Evolutionary conservation across 2,113 vertebrate genomes (phyloP), one percentile per base, ranked within the genome.

Genomic region (Eptesicus fuscus): DNA sequence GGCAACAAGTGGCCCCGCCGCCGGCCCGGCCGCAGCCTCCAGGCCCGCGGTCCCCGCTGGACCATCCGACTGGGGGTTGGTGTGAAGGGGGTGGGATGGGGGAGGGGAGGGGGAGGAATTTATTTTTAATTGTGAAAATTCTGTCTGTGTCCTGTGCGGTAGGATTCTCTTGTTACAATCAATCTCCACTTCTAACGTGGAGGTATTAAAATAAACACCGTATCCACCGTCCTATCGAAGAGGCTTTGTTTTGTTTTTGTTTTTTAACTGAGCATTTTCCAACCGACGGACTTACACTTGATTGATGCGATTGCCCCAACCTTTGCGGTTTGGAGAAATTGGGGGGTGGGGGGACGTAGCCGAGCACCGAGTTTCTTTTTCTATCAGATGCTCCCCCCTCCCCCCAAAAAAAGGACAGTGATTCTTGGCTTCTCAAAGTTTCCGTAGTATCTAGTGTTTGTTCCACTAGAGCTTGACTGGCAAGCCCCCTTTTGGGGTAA

Each of bases 301-400:
- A 73, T 20, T 40, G 44, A 32, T 69, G 65, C 10, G 44, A 51
- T 47, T 56, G 61, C 32, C 7, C 30, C 42, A 35, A 7, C 23
- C 49, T 90, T 35, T 70, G 69, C 30, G 74, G 61, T 96, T 91
- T 83, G 92, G 56, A 80, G 89, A 79, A 42, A 51, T 51, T 25
- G 67, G 13, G 56, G 16, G 69, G 53, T 22, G 44, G 32, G 32
- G 23, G 14, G 1, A 17, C 32, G 0, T 61, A 53, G 56, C 4
- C 18, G n/a, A 4, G 22, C 18, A 1, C n/a, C 35, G 35, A n/a
- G 2, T 53, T 93, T 74, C 30, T 74, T 71, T 63, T 51, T 28
- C 30, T 23, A 18, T 11, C 9, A 22, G 28, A 28, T 6, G 37
- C 17, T 44, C n/a, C 23, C 25, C 13, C 3, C n/a, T 1, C 53